Conservation (phyloP, 2,888 invertebrate genomes). For the Thelaira solivaga region DNA sequence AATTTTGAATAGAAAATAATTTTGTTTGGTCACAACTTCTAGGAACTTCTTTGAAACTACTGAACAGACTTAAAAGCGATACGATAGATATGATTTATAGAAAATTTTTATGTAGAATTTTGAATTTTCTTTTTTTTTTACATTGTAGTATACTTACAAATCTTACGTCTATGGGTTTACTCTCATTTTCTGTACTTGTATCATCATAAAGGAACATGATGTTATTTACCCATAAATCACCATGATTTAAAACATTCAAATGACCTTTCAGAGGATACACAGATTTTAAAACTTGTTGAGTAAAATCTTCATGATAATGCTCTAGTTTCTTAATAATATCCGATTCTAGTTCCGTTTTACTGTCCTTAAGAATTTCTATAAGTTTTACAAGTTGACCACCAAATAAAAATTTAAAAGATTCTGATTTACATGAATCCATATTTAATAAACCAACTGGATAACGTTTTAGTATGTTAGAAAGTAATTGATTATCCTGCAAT, state of each 20-base stretch:
- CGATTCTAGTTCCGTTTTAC: conserved; percentile 66
- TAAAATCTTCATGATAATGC: conserved; percentile 71
- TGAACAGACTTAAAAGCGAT: no score
- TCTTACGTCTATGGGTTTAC: conserved; percentile 72
- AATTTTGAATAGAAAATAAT: no score
- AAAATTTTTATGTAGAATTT: not conserved
- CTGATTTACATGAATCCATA: conserved; percentile 71
- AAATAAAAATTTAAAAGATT: conserved; percentile 70
- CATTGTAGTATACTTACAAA: conserved; percentile 74
- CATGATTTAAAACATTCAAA: conserved; percentile 78
- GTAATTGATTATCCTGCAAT: conserved; percentile 65
- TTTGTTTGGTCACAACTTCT: no score
- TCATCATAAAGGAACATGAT: conserved; percentile 77
- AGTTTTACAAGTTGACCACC: conserved; percentile 73
- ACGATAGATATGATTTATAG: not conserved
- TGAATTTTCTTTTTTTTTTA: not conserved
- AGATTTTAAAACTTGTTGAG: conserved; percentile 68
- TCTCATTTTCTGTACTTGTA: conserved; percentile 53
- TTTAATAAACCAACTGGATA: conserved; percentile 72
- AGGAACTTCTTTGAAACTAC: no score
- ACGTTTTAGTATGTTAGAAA: conserved; percentile 65
- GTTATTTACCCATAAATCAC: conserved; percentile 79
- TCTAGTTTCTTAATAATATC: conserved; percentile 69
- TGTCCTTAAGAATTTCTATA: conserved; percentile 67
- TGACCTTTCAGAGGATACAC: conserved; percentile 70